These are phyloP conservation scores for Trissonchulus latispiculum DNA, from an alignment of 2,888 invertebrate species.

Conservation along the genomic window DNA sequence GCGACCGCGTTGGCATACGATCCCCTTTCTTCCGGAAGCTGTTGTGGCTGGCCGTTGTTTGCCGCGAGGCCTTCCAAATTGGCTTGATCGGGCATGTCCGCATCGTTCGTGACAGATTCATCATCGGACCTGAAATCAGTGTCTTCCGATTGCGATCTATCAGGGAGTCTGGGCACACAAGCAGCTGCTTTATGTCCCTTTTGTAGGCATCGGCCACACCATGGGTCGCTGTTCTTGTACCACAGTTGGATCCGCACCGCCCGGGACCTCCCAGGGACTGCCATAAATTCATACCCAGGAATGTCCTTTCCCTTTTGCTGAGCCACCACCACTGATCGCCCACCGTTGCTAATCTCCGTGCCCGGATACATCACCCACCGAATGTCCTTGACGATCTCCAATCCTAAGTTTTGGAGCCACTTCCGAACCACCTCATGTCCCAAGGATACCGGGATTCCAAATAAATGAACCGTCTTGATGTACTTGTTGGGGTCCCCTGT, in stretches of 20 bases:
- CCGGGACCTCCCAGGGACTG: neutral
- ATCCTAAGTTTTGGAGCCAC: neutral
- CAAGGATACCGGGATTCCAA: neutral
- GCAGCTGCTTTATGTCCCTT: slow-evolving; percentile 2
- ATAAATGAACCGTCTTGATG: slow-evolving; percentile 8
- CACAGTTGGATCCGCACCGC: neutral
- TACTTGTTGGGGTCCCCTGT: neutral
- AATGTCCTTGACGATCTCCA: neutral
- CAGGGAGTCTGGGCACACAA: too few relatives aligned
- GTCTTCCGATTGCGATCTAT: too few relatives aligned
- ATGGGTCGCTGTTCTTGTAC: neutral
- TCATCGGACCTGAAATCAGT: too few relatives aligned
- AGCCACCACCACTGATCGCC: slow-evolving; percentile 8
- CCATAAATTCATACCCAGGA: neutral
- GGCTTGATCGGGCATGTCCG: neutral
- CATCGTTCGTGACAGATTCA: too few relatives aligned
- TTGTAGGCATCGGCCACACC: neutral
- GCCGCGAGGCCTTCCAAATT: neutral
- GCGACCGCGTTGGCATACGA: neutral
- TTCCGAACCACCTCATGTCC: neutral
- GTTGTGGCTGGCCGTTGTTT: neutral
- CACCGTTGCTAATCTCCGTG: slow-evolving; percentile 12
- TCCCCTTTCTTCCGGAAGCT: neutral
- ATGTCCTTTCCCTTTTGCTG: neutral
- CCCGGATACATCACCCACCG: neutral